Conservation (phyloP, 1,140 invertebrate species). For the Drosophila obscura region DNA sequence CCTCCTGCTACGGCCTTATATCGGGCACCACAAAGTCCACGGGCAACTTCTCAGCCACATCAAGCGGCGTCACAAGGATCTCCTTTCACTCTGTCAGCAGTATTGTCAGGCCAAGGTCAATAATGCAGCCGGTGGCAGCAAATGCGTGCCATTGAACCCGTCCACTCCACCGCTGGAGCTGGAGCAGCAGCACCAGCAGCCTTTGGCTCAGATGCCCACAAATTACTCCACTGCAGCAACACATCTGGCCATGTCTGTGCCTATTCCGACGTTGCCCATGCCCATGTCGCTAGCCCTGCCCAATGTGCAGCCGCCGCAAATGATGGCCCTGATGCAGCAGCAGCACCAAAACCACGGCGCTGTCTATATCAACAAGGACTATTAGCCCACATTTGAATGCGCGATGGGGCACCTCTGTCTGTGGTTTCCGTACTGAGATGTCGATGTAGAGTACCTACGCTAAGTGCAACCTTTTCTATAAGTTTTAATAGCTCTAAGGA, state of each 20-base stretch:
- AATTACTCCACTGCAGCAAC: constrained; percentile 41
- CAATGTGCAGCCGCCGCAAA: constrained; percentile 62
- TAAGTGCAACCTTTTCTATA: constrained; percentile 52
- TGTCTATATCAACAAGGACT: constrained; percentile 66
- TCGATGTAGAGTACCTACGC: constrained; percentile 47
- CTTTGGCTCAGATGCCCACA: constrained; percentile 13
- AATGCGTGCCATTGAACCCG: constrained; percentile 25
- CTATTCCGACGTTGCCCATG: constrained; percentile 42
- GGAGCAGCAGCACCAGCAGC: constrained; percentile 5
- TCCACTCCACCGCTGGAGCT: constrained; percentile 36
- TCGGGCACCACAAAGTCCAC: constrained; percentile 79
- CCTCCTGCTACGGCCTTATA: constrained; percentile 71
- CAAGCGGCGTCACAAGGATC: constrained; percentile 75
- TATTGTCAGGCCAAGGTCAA: constrained; percentile 76
- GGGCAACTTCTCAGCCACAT: constrained; percentile 81
- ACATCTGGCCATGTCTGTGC: constrained; percentile 49
- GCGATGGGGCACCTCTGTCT: constrained; percentile 23
- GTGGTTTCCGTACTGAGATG: constrained; percentile 25
- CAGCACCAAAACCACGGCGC: constrained; percentile 60
- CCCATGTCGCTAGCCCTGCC: constrained; percentile 61
- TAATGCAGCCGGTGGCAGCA: not conserved
- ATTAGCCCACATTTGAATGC: constrained; percentile 30
- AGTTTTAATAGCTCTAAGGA: constrained; percentile 45
- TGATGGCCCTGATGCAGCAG: constrained; percentile 69
- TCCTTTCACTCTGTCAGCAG: constrained; percentile 65